Conservation (phyloP, 2,797 vertebrate species). For the Catharus ustulatus region DNA sequence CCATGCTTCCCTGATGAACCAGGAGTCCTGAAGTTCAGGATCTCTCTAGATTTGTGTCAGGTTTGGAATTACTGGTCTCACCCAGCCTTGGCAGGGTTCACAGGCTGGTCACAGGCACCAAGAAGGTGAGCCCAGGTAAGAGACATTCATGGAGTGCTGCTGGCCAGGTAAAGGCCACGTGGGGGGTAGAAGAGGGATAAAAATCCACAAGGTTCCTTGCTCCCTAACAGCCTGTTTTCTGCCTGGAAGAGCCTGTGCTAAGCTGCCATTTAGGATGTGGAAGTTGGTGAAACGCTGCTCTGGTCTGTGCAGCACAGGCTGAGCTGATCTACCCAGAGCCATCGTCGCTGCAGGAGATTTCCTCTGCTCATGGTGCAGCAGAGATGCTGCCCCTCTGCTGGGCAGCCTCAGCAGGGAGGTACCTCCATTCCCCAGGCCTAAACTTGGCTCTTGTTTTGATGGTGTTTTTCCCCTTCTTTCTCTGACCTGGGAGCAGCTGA, state of each 20-base stretch:
- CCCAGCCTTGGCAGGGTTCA: neutral
- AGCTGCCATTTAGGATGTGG: neutral
- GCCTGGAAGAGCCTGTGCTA: neutral
- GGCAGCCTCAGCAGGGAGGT: neutral
- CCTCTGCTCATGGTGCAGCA: neutral
- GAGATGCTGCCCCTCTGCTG: neutral
- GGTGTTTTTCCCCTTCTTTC: slow-evolving; percentile 37
- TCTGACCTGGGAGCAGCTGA: slow-evolving; percentile 71
- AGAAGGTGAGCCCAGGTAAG: neutral
- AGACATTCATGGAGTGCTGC: neutral
- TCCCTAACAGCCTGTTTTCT: neutral
- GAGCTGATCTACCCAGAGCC: neutral
- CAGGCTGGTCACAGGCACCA: neutral
- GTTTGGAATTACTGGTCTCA: neutral
- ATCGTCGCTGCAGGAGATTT: rapidly evolving
- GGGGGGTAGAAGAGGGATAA: neutral
- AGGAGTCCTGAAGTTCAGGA: neutral
- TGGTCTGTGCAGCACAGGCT: neutral
- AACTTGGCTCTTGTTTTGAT: slow-evolving; percentile 5
- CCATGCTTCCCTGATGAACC: neutral
- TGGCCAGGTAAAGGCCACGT: rapidly evolving
- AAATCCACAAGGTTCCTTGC: neutral
- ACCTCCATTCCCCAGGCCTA: neutral
- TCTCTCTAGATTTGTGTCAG: neutral
- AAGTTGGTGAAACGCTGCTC: neutral